These are phyloP conservation scores for Prenolepis imparis DNA, from an alignment of 2,888 invertebrate species.

Conservation along the genomic window DNA sequence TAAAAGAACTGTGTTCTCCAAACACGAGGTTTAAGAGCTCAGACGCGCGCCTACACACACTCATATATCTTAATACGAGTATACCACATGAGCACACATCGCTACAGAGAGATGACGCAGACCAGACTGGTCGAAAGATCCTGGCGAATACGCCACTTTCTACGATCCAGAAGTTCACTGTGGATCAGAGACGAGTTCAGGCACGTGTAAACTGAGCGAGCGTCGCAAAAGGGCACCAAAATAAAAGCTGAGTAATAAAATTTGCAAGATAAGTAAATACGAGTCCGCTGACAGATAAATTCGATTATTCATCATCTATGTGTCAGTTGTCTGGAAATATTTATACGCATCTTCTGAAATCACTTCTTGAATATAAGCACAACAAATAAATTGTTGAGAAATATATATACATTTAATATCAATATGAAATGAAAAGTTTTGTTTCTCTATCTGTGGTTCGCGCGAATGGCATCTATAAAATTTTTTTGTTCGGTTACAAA, in stretches of 20 bases:
- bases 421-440: no score
- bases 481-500: background rate
- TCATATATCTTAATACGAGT: background rate
- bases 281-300: background rate
- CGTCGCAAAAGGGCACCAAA: constrained; percentile 23
- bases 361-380: background rate
- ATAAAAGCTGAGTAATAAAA: constrained; percentile 19
- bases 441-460: background rate
- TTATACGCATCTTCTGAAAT: background rate
- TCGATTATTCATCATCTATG: background rate
- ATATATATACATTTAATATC: background rate
- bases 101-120: constrained; percentile 32
- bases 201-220: constrained; percentile 24
- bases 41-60: background rate
- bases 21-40: constrained; percentile 11
- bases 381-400: background rate
- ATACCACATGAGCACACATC: constrained; percentile 2
- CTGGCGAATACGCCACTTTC: constrained; percentile 38
- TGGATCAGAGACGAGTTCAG: constrained; percentile 38
- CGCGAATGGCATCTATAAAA: background rate
- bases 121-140: constrained; percentile 33
- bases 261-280: constrained; percentile 7
- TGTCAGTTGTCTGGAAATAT: background rate
- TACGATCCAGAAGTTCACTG: constrained; percentile 42
- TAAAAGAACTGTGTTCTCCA: constrained; percentile 32